Evolutionary conservation across 2,113 vertebrate species (phyloP), one percentile per base, ranked within the genome.

Genomic region (Dipodomys spectabilis): DNA sequence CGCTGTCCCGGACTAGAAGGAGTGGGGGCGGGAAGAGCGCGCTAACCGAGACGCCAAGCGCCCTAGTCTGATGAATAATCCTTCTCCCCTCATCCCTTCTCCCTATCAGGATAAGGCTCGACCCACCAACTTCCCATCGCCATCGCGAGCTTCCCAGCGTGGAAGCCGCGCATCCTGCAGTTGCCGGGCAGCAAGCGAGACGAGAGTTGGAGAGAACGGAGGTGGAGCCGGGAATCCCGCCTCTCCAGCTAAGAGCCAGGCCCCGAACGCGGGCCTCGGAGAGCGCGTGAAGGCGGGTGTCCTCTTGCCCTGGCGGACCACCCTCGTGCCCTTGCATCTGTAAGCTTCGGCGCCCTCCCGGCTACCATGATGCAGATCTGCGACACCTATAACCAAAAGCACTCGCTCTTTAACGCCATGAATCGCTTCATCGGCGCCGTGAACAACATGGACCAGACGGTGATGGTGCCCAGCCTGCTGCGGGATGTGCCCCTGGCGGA

Each of bases 361-460:
- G 84, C 92, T 97, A 96, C 8, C 95, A 98, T 98, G 98, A 99
- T 99, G 99, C 99, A 99, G 96, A 98, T 99, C 92, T 97, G 97
- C 57, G 99, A 99, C 69, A 98, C 98, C 65, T 98, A 98, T 97
- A 99, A 98, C 90, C 99, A 99, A 97, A 99, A 99, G 97, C 99
- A 99, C 96, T 99, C 99, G 0, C 98, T 99, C 73, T 99, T 99
- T 97, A 99, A 98, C 85, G 98, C 99, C 96, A 99, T 99, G 99
- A 99, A 98, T 97, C 98, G 99, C 93, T 99, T 99, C 97, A 99
- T 99, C 45, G 99, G 99, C 25, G 99, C 99, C 0, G 99, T 99
- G 84, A 99, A 99, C 96, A 99, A 99, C 98, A 99, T 99, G 99
- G 99, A 99, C 98, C 99, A 99, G 98, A 99, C 99, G 1, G 99